A percentile compares a stretch with the other conserved stretches of the same genome.
Conservation (phyloP, 1,140 invertebrate species). For the Cepaea nemoralis region DNA sequence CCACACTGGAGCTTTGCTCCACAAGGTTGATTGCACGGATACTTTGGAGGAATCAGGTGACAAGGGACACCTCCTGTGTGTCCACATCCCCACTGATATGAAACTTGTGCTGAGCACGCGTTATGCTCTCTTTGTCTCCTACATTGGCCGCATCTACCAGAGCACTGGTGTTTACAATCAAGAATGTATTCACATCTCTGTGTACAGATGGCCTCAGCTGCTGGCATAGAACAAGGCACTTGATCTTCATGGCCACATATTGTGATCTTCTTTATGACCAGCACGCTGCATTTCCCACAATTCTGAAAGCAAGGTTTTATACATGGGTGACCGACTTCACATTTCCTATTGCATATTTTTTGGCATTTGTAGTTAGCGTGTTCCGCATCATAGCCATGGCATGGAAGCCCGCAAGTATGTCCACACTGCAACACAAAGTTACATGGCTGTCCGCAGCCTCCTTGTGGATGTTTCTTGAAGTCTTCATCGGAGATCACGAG, state of each 20-base stretch:
- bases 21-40: slow-evolving; percentile 46
- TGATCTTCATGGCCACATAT: slow-evolving; percentile 71
- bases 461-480: slow-evolving; percentile 55
- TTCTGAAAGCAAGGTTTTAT: slow-evolving; percentile 76
- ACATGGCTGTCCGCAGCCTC: slow-evolving; percentile 68
- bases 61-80: slow-evolving; percentile 62
- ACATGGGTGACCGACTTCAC: slow-evolving; percentile 80
- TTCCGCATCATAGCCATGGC: slow-evolving; percentile 37
- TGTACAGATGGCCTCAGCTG: slow-evolving; percentile 70
- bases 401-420: slow-evolving; percentile 35
- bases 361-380: slow-evolving; percentile 26
- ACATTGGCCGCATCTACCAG: neutral
- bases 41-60: slow-evolving; percentile 39
- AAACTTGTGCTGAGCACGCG: slow-evolving; percentile 41
- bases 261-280: slow-evolving; percentile 82
- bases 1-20: slow-evolving; percentile 52
- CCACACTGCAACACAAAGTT: slow-evolving; percentile 59
- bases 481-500: neutral
- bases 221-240: slow-evolving; percentile 67
- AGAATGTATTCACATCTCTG: slow-evolving; percentile 54
- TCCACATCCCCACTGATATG: slow-evolving; percentile 71
- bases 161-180: slow-evolving; percentile 72
- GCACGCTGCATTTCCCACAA: slow-evolving; percentile 81
- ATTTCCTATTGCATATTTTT: neutral
- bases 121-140: slow-evolving; percentile 70